Percentiles rank a stretch among this genome's conserved stretches.
Evolutionary conservation across 2,113 vertebrate species (phyloP).

Genomic region (Penelope pileata): DNA sequence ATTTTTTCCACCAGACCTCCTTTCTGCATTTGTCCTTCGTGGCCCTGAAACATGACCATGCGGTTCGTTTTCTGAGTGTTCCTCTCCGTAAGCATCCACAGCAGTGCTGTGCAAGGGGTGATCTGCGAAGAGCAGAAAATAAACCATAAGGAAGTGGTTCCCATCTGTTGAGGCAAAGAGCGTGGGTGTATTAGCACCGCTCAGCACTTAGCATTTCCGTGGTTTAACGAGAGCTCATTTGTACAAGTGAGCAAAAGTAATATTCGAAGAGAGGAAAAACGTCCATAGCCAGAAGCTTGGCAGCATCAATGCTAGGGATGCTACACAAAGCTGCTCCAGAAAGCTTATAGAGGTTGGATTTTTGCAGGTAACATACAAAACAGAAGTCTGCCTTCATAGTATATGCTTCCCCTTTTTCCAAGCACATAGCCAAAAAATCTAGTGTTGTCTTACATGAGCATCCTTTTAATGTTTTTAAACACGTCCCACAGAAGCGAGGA

Average conservation of each 20-base stretch:
- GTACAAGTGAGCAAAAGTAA: not conserved
- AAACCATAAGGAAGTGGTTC: not conserved
- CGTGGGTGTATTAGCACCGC: not conserved
- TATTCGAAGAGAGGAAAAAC: not conserved
- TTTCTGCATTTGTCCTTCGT: not conserved
- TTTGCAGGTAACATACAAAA: too few species aligned
- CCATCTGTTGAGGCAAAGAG: not conserved
- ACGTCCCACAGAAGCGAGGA: too few species aligned
- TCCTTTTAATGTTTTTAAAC: too few species aligned
- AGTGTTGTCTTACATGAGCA: too few species aligned
- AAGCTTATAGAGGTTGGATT: too few species aligned
- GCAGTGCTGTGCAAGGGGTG: constrained; percentile 82
- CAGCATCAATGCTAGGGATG: too few species aligned
- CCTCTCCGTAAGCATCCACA: constrained; percentile 63
- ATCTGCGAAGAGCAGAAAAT: constrained; percentile 47
- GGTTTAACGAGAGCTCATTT: not conserved
- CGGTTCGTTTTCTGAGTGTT: not conserved
- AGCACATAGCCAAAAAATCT: too few species aligned
- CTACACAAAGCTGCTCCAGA: too few species aligned
- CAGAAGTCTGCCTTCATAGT: too few species aligned
- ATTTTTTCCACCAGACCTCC: not conserved
- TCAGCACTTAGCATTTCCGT: not conserved
- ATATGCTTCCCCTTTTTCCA: too few species aligned
- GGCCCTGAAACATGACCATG: not conserved
- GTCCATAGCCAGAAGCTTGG: not conserved